Percentiles rank a stretch among this genome's conserved stretches.
Conservation (phyloP, 2,888 invertebrate species). For the Eucera pruinosa region DNA sequence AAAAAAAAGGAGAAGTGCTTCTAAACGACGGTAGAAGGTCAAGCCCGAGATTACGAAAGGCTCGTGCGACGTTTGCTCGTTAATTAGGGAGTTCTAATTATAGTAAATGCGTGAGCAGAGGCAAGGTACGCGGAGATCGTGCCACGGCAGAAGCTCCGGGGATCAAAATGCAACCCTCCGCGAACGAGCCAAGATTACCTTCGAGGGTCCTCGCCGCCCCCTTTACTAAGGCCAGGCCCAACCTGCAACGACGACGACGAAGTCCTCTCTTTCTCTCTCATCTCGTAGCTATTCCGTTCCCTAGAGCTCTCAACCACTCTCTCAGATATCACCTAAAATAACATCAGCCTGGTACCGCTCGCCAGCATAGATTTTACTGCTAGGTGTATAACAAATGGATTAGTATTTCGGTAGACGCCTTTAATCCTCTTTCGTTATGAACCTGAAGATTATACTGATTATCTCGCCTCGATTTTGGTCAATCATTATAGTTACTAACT, state of each 20-base stretch:
- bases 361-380: conserved; percentile 68
- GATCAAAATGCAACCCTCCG: conserved; percentile 81
- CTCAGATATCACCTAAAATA: conserved; percentile 80
- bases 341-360: conserved; percentile 69
- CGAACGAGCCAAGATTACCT: conserved; percentile 80
- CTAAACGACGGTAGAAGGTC: conserved; percentile 69
- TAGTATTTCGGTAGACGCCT: conserved; percentile 61
- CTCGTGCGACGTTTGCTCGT: conserved; percentile 74
- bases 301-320: conserved; percentile 49
- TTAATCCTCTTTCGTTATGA: conserved; percentile 63
- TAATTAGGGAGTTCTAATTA: conserved; percentile 81
- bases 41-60: conserved; percentile 71
- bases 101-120: conserved; percentile 76
- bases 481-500: conserved; percentile 33
- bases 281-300: conserved; percentile 35
- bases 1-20: conserved; percentile 23
- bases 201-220: conserved; percentile 76
- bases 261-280: conserved; percentile 6
- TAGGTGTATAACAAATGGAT: conserved; percentile 68
- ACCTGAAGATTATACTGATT: conserved; percentile 57
- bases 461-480: conserved; percentile 56
- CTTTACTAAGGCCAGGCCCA: conserved; percentile 63
- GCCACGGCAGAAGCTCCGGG: conserved; percentile 79
- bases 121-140: conserved; percentile 77
- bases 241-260: conserved; percentile 61